Conservation (phyloP, 2,888 invertebrate species). For the Unio pictorum region DNA sequence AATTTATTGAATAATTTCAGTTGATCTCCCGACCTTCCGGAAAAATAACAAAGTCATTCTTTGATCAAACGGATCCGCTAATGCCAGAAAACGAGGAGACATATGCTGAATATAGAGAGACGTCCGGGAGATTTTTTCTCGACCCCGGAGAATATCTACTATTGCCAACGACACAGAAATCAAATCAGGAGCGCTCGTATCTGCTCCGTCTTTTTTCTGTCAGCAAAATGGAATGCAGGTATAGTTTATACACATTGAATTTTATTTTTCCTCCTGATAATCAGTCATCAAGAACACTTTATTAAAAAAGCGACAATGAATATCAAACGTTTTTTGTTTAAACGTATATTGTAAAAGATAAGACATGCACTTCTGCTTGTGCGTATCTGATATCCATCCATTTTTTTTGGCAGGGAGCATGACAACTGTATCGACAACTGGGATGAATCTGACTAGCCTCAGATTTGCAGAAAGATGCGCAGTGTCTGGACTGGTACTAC, state of each 20-base stretch:
- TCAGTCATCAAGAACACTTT: too few relatives aligned
- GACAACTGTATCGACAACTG: too few relatives aligned
- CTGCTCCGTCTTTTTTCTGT: conserved; percentile 54
- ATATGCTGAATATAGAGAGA: conserved; percentile 58
- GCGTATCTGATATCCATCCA: too few relatives aligned
- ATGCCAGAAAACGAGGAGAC: conserved; percentile 63
- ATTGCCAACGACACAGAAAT: conserved; percentile 56
- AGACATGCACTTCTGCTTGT: too few relatives aligned
- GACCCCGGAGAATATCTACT: conserved; percentile 59
- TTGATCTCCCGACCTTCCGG: conserved; percentile 27
- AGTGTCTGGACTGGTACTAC: too few relatives aligned
- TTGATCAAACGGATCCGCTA: conserved; percentile 52
- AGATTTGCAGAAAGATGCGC: too few relatives aligned
- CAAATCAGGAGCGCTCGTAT: conserved; percentile 47
- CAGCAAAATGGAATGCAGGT: conserved; percentile 56
- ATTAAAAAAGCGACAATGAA: too few relatives aligned
- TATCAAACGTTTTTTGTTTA: too few relatives aligned
- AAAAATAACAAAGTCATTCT: conserved; percentile 44
- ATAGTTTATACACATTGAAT: background rate
- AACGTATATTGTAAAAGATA: too few relatives aligned
- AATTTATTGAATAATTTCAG: conserved; percentile 17
- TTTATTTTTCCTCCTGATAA: too few relatives aligned
- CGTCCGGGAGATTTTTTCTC: conserved; percentile 57
- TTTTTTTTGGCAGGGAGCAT: too few relatives aligned
- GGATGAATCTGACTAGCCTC: too few relatives aligned